phyloP scores from a whole-genome alignment of 2,888 invertebrate genomes.

The Pristionchus maxplancki region DNA sequence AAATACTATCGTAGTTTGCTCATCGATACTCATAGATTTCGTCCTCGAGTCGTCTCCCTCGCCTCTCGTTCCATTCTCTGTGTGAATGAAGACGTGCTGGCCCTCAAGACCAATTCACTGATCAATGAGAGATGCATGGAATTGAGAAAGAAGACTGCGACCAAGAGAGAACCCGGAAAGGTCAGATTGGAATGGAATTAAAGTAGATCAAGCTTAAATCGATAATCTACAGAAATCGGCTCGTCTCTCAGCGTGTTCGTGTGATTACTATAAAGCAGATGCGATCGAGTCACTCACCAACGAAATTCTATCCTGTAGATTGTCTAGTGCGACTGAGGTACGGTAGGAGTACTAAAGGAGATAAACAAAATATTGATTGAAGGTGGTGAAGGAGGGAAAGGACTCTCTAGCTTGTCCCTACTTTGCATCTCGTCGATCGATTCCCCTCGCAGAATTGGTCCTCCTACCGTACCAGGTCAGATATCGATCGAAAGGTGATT shows the following conservation, averaged over 20 bases:
- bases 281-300: slow-evolving; percentile 82
- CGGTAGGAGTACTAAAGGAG: not conserved
- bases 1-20: no score
- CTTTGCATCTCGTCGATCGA: slow-evolving; percentile 89
- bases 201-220: not conserved
- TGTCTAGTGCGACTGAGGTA: slow-evolving; percentile 53
- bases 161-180: slow-evolving; percentile 52
- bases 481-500: not conserved
- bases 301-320: slow-evolving; percentile 69
- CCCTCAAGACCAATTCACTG: slow-evolving; percentile 63
- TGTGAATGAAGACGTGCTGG: slow-evolving; percentile 86
- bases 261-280: slow-evolving; percentile 84
- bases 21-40: slow-evolving; percentile 58
- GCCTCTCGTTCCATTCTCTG: slow-evolving; percentile 84
- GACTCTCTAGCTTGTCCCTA: slow-evolving; percentile 91
- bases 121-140: slow-evolving; percentile 75
- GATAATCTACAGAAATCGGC: slow-evolving; percentile 34
- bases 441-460: slow-evolving; percentile 86
- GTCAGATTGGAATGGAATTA: not conserved
- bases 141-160: slow-evolving; percentile 62
- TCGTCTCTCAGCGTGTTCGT: slow-evolving; percentile 77
- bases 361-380: not conserved
- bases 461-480: slow-evolving; percentile 78
- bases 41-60: slow-evolving; percentile 70
- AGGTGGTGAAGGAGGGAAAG: slow-evolving; percentile 81